Evolutionary conservation across 2,888 invertebrate species (phyloP).

Genomic region (Cryptocephalus primarius): DNA sequence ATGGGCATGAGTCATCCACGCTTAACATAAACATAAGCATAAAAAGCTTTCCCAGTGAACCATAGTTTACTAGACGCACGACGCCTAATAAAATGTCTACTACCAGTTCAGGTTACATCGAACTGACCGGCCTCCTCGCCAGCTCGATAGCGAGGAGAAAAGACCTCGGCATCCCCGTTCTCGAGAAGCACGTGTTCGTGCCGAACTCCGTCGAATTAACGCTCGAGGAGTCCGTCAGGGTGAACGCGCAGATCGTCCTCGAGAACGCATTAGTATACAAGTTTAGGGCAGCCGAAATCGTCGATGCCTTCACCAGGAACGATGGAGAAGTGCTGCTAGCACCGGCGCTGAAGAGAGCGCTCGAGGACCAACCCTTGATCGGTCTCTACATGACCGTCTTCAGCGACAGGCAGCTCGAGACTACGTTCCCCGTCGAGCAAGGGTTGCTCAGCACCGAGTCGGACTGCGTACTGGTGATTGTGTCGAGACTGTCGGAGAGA

Average conservation of each 20-base stretch:
- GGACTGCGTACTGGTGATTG: slow-evolving; percentile 22
- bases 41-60: no score
- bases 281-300: slow-evolving; percentile 32
- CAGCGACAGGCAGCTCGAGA: slow-evolving; percentile 20
- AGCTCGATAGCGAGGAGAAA: slow-evolving; percentile 60
- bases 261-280: slow-evolving; percentile 52
- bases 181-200: slow-evolving; percentile 66
- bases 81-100: no score
- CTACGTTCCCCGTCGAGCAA: slow-evolving; percentile 47
- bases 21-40: no score
- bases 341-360: slow-evolving; percentile 44
- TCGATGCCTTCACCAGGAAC: slow-evolving; percentile 23
- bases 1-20: no score
- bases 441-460: slow-evolving; percentile 41
- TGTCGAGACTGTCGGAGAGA: slow-evolving; percentile 38
- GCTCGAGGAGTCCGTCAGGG: slow-evolving; percentile 38
- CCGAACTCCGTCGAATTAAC: slow-evolving; percentile 40
- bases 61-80: no score
- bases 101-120: slow-evolving; percentile 59
- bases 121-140: slow-evolving; percentile 65
- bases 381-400: slow-evolving; percentile 54
- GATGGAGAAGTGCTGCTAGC: slow-evolving; percentile 39
- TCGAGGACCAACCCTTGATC: slow-evolving; percentile 58
- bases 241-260: slow-evolving; percentile 56
- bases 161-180: slow-evolving; percentile 60